These are phyloP conservation scores for Petrocephalus sullivani DNA, from an alignment of 2,797 vertebrate species.

Conservation along the genomic window DNA sequence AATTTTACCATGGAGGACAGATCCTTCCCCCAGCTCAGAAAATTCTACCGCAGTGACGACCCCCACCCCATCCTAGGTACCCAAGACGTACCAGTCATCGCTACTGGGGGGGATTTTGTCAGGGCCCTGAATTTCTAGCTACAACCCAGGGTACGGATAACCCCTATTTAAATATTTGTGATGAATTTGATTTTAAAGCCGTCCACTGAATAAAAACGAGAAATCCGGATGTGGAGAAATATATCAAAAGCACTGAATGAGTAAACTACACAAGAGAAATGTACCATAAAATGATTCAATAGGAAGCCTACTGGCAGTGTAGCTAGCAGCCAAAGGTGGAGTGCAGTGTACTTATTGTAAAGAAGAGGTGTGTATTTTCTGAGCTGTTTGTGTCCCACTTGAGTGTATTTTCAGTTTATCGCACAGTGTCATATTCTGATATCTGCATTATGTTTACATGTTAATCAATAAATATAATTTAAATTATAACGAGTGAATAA, in stretches of 20 bases:
- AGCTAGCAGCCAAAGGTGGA: neutral
- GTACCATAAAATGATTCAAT: neutral
- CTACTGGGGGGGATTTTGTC: neutral
- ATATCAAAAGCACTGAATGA: neutral
- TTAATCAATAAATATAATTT: neutral
- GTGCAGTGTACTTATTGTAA: neutral
- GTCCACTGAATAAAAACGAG: neutral
- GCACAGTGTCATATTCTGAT: neutral
- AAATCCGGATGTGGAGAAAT: too few species aligned
- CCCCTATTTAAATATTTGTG: neutral
- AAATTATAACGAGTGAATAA: neutral
- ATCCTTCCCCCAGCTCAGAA: neutral
- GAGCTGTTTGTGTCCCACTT: neutral
- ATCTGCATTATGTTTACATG: neutral
- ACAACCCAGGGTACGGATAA: neutral
- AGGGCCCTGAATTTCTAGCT: neutral
- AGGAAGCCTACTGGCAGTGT: neutral
- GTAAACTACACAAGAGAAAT: neutral
- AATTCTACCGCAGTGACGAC: neutral
- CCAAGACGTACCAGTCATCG: neutral
- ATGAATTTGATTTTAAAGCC: too few species aligned
- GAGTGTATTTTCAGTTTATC: neutral
- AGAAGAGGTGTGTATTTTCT: neutral
- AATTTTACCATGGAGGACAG: neutral
- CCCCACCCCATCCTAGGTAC: neutral